phyloP scores from a whole-genome alignment of 2,888 invertebrate genomes.

The Tetranychus piercei region DNA sequence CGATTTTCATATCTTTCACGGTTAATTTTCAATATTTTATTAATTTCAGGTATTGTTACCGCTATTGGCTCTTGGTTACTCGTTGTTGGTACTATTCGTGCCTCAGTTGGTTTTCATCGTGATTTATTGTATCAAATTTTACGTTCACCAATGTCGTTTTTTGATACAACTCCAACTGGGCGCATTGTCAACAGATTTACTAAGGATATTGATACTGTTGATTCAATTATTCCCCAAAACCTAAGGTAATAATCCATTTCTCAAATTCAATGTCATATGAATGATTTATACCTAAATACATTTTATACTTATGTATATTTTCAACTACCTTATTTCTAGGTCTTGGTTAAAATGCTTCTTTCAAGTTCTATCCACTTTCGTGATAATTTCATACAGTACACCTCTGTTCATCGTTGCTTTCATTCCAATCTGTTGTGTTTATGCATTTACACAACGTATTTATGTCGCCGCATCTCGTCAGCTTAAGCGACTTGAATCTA shows the following conservation, averaged over 20 bases:
- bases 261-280: background rate
- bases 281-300: too few relatives aligned
- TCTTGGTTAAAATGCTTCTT: slow-evolving; percentile 7
- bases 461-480: slow-evolving; percentile 42
- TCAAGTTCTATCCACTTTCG: background rate
- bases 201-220: slow-evolving; percentile 47
- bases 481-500: slow-evolving; percentile 75
- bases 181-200: slow-evolving; percentile 49
- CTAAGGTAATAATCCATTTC: background rate
- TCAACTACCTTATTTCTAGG: background rate
- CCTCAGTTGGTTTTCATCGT: slow-evolving; percentile 12
- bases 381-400: slow-evolving; percentile 34
- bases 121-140: slow-evolving; percentile 25
- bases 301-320: background rate
- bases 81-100: background rate
- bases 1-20: too few relatives aligned
- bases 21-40: too few relatives aligned
- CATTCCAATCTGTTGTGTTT: slow-evolving; percentile 49
- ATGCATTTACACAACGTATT: slow-evolving; percentile 46
- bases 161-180: slow-evolving; percentile 53
- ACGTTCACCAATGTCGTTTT: slow-evolving; percentile 44
- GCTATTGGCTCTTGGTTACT: background rate
- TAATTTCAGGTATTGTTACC: background rate
- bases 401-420: slow-evolving; percentile 55
- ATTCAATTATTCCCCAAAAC: slow-evolving; percentile 45